Evolutionary conservation across 2,888 invertebrate genomes (phyloP), one percentile per base, ranked within the genome.

Genomic region (Incurvaria masculella): DNA sequence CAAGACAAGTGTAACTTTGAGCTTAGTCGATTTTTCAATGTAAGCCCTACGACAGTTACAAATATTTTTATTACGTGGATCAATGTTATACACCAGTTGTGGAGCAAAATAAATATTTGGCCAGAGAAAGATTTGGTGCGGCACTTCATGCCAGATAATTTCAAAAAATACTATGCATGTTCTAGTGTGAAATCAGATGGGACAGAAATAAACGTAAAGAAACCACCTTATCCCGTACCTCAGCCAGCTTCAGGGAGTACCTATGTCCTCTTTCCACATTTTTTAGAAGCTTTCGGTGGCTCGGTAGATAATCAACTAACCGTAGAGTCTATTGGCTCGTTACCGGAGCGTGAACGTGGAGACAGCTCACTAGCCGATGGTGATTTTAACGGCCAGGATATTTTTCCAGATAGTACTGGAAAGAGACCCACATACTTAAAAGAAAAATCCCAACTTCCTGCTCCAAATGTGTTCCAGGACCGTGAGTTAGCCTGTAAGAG

Each of bases 401-500:
- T 49, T 17, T 49, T 46, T 44, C 44, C 26, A 21, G 46, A 40
- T 23, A 21, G 46, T 26, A 44, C 27, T 11, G 21, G 45, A 20
- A 49, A 49, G 21, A 48, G 40, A 26, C 44, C 47, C n/a, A 44
- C 47, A 16, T 48, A 45, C 16, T 42, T 48, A 6, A 49, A 49
- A 40, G 49, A 46, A 19, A 46, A 46, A 39, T 26, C 45, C n/a
- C 49, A 49, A 33, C 20, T 46, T 5, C 46, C 49, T 14, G 49
- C 42, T 4, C 3, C 33, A 2, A 39, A 39, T 23, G 18, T 42
- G 21, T 43, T 42, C 45, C 6, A 2, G 3, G 41, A 57, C 52
- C 21, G 61, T 53, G 44, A 60, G 56, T 11, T 64, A 50, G 47
- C 60, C 6, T 42, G 42, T 16, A 19, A 49, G 20, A 19, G 48